A percentile compares a stretch with the other conserved stretches of the same genome.
Conservation (phyloP, 2,888 invertebrate species). For the Cephus sareptanus region DNA sequence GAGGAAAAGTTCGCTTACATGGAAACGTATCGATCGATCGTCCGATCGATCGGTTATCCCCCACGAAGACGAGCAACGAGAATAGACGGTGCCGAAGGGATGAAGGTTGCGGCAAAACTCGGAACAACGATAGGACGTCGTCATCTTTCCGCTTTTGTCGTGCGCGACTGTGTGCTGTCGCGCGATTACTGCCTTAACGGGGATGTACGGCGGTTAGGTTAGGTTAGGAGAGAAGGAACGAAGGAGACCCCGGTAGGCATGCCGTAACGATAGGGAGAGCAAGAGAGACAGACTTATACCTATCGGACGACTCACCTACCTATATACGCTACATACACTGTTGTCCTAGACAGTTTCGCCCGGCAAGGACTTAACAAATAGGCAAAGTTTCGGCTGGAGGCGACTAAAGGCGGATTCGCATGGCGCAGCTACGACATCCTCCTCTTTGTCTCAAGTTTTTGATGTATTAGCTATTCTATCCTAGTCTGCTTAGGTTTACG, state of each 20-base stretch:
- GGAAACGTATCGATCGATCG: too few species aligned
- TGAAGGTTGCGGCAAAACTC: background rate
- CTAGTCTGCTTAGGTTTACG: slow-evolving; percentile 9
- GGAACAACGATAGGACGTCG: slow-evolving; percentile 1
- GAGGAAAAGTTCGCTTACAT: background rate
- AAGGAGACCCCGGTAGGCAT: too few species aligned
- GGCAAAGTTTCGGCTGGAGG: slow-evolving; percentile 61
- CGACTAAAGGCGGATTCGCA: slow-evolving; percentile 48
- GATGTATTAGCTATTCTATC: slow-evolving; percentile 63
- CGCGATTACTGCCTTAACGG: background rate
- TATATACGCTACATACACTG: slow-evolving; percentile 29
- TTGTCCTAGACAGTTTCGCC: slow-evolving; percentile 61
- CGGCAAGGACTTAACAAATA: slow-evolving; percentile 65
- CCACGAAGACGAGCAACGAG: too few species aligned
- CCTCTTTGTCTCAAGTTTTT: slow-evolving; percentile 65
- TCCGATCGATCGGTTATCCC: too few species aligned
- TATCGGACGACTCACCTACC: too few species aligned
- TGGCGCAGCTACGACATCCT: slow-evolving; percentile 59
- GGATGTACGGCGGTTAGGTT: too few species aligned
- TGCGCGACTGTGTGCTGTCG: background rate
- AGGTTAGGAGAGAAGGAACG: too few species aligned
- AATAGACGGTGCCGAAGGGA: background rate
- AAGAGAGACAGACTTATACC: too few species aligned
- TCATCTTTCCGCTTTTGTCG: background rate
- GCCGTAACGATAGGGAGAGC: too few species aligned